Base-by-base conservation (phyloP, 2,113 vertebrate genomes). In the Cathartes aura region DNA sequence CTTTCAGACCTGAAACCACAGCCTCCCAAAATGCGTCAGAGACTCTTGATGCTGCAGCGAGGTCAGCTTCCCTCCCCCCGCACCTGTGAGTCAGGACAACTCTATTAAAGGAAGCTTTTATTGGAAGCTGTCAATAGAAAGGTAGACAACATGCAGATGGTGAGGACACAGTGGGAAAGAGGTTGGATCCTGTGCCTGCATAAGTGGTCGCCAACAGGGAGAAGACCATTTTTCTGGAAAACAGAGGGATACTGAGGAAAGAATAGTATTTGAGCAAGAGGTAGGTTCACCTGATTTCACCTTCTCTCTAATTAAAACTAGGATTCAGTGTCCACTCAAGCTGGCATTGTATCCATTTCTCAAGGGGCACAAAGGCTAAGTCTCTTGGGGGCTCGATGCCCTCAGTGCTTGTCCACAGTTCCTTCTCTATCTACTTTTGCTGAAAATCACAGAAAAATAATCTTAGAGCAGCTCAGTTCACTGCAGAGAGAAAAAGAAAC, bases 41-140 rank as follows among this genome's bases (percentile, higher is more conserved):
- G 88, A 30, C 87, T 97, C 91, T 95, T 63, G 93, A 78, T 96
- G 95, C 94, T 96, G 85, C 82, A 94, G 94, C 91, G 0, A 97
- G 96, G 96, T 97, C 97, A 97, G 82, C 89, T 94, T 94, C 95
- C 89, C 87, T 91, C 59, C 81, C 90, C 79, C 64, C 88, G 38
- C 43, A 95, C 94, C 96, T 97, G 96, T 97, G 97, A 97, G 89
- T 97, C 97, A 97, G 96, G 94, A 94, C 87, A 93, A 90, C 87
- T 96, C 97, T 95, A 90, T 96, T 97, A 97, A 94, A 92, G 95
- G 96, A 96, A 95, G 84, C 82, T 90, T 96, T 96, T 96, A 92
- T 93, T 96, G 95, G 82, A 97, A 86, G 74, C 79, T 86, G 87
- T 97, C 9, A 29, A 85, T 96, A 76, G 92, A 89, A 56, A 87